Evolutionary conservation across 1,140 invertebrate genomes (phyloP), one percentile per base, ranked within the genome.

Genomic region (Scaptomyza pallida): DNA sequence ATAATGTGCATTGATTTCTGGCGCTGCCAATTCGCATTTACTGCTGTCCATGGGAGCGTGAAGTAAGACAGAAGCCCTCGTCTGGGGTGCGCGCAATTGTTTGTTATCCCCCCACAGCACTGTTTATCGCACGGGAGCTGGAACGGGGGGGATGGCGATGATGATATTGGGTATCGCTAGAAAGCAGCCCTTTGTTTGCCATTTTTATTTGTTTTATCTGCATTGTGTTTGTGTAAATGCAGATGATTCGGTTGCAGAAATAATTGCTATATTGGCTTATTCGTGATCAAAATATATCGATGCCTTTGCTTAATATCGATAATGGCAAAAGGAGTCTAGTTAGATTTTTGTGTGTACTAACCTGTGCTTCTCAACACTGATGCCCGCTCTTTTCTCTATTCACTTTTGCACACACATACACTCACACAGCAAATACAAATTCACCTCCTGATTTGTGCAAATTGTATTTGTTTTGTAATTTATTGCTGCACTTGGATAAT

Each of bases 1-100:
- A 83, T 83, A 83, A 70, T 83, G n/a, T n/a, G 72, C 80, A 86
- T 85, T 80, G 80, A 86, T 86, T 85, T 85, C 72, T 79, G 72
- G 64, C 64, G 33, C 56, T 59, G 21, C 47, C 65, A 65, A 26
- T 19, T 56, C 45, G 51, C 68, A 78, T 78, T 40, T 57, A 23
- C 62, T 72, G 63, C 61, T 77, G 60, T 13, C 77, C 73, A 85
- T 41, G 82, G 73, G 81, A 86, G 77, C 81, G 73, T 85, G 77
- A 85, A 86, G 81, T 57, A 67, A 68, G 59, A 73, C 67, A 72
- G 63, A 72, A 85, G 50, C 57, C 56, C 64, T 65, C 65, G 40
- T 56, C 51, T 64, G 51, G 67, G 72, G 70, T 72, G 69, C 50
- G 55, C 63, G 33, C 69, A 67, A 59, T 60, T 72, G 61, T 75